Base-by-base conservation (phyloP, 2,888 invertebrate species). In the Lymantria dispar region DNA sequence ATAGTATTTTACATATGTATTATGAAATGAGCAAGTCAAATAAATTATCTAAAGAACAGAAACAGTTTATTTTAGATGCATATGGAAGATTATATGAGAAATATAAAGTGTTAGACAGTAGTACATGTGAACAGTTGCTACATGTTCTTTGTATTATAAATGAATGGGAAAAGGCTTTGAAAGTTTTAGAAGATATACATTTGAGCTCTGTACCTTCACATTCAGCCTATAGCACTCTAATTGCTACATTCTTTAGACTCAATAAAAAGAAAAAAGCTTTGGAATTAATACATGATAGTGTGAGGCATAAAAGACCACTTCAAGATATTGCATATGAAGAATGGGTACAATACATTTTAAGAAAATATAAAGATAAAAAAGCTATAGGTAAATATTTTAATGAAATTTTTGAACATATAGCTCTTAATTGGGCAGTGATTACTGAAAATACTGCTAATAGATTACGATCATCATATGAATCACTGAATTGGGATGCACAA, bases 161-260 rank as follows among this genome's bases (percentile, higher is more conserved):
- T 49, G 84, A 93, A 59, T 96, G 95, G 95, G 88, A 90, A 62
- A 92, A 94, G 52, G 92, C 93, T 39, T 47, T 93, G 0, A 87
- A 93, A 59, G 81, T 95, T 11, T 74, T 95, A 22, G 91, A 94
- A 45, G 93, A 94, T 72, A 91, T 94, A 45, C 87, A 92, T 70
- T 41, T 92, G 9, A 87, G 87, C 22, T 62, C 77, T 49, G 74
- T 68, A 3, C 94, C 94, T 1, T 84, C 83, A 57, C 72, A 83
- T 48, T 64, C 71, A 0, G 81, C 92, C 0, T 94, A 93, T 58
- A 93, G 92, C 64, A 82, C 84, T 0, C 48, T 95, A 22, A 85
- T 93, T 55, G 70, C 80, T 11, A 93, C 94, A 47, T 93, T 95
- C 1, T 94, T 95, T 73, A 78, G 76, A 52, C 83, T 93, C 52